Conservation (phyloP, 2,113 vertebrate genomes). For the Myiozetetes cayanensis region DNA sequence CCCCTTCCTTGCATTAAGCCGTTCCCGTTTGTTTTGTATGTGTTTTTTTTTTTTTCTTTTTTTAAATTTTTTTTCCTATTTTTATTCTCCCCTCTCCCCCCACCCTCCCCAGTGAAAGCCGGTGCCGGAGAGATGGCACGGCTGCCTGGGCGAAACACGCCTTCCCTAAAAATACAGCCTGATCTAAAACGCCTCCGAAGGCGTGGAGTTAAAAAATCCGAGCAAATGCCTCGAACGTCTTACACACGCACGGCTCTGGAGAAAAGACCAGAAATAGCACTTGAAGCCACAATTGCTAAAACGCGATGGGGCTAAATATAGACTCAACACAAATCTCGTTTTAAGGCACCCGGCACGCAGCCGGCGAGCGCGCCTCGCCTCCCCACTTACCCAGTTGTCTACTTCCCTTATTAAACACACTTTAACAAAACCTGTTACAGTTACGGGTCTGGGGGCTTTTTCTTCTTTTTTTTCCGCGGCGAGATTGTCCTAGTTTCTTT, state of each 20-base stretch:
- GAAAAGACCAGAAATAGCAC: slow-evolving; percentile 77
- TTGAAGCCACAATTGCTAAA: slow-evolving; percentile 74
- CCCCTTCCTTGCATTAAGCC: not conserved
- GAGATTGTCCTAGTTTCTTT: slow-evolving; percentile 75
- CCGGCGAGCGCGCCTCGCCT: slow-evolving; percentile 38
- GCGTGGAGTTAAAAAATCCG: slow-evolving; percentile 69
- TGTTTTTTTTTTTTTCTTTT: no score
- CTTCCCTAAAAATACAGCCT: slow-evolving; percentile 71
- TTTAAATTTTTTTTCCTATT: not conserved
- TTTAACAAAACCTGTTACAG: slow-evolving; percentile 22
- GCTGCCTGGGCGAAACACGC: slow-evolving; percentile 45
- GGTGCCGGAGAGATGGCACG: slow-evolving; percentile 1
- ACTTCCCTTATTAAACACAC: slow-evolving; percentile 45
- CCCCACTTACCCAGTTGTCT: slow-evolving; percentile 47
- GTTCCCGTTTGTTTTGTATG: not conserved
- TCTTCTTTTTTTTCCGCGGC: not conserved
- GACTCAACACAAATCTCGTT: slow-evolving; percentile 61
- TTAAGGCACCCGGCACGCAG: slow-evolving; percentile 61
- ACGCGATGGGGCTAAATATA: slow-evolving; percentile 74
- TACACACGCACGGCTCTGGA: slow-evolving; percentile 57
- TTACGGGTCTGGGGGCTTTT: not conserved
- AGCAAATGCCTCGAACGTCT: slow-evolving; percentile 71
- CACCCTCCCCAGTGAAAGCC: not conserved
- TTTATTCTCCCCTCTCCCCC: no score
- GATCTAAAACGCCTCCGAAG: slow-evolving; percentile 71